Evolutionary conservation across 2,113 vertebrate genomes (phyloP).

Genomic region (Ornithorhynchus anatinus): DNA sequence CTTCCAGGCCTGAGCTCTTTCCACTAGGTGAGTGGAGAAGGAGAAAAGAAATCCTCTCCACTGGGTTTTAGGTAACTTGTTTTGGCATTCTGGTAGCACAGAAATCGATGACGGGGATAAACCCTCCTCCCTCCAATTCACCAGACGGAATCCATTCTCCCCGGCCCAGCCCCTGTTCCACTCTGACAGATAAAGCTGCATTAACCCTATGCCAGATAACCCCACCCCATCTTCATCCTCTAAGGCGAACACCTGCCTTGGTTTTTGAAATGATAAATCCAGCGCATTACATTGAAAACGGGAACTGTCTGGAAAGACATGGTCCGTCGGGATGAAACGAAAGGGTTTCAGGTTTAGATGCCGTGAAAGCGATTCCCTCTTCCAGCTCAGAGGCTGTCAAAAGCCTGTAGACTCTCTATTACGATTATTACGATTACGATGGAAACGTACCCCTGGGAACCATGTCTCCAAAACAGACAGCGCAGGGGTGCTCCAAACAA

Average conservation of each 20-base stretch:
- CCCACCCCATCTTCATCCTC: neutral
- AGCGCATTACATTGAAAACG: conserved; percentile 28
- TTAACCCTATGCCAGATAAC: neutral
- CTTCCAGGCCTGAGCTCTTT: too few species aligned
- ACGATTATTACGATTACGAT: conserved; percentile 14
- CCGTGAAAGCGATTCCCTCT: conserved; percentile 41
- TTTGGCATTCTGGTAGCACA: too few species aligned
- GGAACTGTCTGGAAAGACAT: conserved; percentile 48
- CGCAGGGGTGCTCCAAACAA: conserved; percentile 21
- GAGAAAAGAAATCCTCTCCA: too few species aligned
- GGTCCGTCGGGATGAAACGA: conserved; percentile 24
- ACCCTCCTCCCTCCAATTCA: too few species aligned
- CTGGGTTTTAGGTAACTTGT: too few species aligned
- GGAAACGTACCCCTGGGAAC: conserved; percentile 21
- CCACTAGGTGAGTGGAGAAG: too few species aligned
- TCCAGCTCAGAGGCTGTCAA: conserved; percentile 27
- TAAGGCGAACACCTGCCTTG: conserved; percentile 1
- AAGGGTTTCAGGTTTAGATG: conserved; percentile 32
- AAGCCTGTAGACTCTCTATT: neutral
- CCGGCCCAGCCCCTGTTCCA: neutral
- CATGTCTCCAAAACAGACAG: neutral
- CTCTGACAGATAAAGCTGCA: neutral
- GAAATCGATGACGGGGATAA: too few species aligned
- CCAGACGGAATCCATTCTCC: too few species aligned
- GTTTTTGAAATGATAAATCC: conserved; percentile 28